Percentiles rank a stretch among this genome's conserved stretches.
These are phyloP conservation scores for Megaceryle maxima DNA, from an alignment of 2,113 vertebrate genomes.

Conservation along the genomic window DNA sequence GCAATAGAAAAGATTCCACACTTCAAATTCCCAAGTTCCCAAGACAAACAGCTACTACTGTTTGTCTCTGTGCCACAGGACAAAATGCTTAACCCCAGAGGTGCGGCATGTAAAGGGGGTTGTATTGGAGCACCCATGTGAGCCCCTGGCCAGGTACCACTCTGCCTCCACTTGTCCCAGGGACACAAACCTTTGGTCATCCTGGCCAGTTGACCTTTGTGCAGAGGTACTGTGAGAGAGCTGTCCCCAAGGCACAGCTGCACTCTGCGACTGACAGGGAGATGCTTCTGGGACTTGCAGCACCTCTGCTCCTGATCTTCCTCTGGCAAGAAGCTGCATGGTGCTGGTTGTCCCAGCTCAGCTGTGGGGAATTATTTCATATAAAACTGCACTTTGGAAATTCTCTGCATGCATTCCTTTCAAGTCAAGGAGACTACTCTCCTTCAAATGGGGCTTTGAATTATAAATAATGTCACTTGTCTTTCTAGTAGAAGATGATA, in stretches of 20 bases:
- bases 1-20: fast-evolving
- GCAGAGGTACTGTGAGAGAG: neutral
- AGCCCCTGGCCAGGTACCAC: too few relatives aligned
- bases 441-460: neutral
- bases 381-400: neutral
- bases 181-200: too few relatives aligned
- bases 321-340: fast-evolving
- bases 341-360: neutral
- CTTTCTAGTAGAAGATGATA: neutral
- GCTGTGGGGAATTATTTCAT: neutral
- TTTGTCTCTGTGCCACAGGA: too few relatives aligned
- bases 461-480: neutral
- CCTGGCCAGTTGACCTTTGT: too few relatives aligned
- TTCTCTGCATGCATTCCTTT: neutral
- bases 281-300: neutral
- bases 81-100: too few relatives aligned
- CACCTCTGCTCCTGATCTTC: neutral
- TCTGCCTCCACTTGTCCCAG: too few relatives aligned
- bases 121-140: too few relatives aligned
- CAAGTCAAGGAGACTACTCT: neutral
- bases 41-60: too few relatives aligned
- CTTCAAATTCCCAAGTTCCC: neutral
- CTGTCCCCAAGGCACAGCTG: too few relatives aligned
- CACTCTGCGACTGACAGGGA: too few relatives aligned
- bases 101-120: too few relatives aligned